A percentile compares a stretch with the other conserved stretches of the same genome.
phyloP scores from a whole-genome alignment of 2,797 vertebrate genomes.

The Pseudotriccus pelzelni region DNA sequence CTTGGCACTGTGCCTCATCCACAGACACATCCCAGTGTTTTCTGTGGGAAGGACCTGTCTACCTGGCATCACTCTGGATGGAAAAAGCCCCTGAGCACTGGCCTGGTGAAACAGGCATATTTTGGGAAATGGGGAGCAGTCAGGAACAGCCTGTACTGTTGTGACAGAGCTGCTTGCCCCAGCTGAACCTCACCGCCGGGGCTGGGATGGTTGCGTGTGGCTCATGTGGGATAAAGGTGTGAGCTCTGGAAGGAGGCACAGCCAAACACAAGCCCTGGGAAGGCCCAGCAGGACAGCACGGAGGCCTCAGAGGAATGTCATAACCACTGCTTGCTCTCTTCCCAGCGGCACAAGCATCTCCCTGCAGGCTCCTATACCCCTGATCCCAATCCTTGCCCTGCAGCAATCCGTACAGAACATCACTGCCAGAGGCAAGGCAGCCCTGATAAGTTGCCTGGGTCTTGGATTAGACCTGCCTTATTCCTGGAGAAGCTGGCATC shows the following conservation, averaged over 20 bases:
- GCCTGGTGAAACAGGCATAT: neutral
- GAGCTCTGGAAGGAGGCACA: neutral
- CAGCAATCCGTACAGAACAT: neutral
- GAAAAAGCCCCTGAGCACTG: slow-evolving; percentile 1
- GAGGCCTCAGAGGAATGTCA: neutral
- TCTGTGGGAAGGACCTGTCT: neutral
- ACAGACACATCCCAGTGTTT: neutral
- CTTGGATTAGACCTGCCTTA: neutral
- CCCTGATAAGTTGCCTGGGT: neutral
- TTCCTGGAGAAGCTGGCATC: neutral
- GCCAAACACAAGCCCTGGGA: neutral
- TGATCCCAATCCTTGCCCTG: neutral
- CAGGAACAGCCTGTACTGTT: neutral
- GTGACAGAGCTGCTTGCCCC: neutral
- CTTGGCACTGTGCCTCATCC: neutral
- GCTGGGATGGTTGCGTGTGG: neutral
- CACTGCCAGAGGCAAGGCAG: neutral
- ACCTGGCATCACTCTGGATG: neutral
- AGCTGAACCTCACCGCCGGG: neutral
- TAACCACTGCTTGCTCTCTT: neutral
- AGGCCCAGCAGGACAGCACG: neutral
- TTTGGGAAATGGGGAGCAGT: neutral
- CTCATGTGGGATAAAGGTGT: neutral
- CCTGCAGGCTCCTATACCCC: neutral
- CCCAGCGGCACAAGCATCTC: neutral